phyloP scores from a whole-genome alignment of 64 coral and sea anemone genomes.

The Pachyseris speciosa region DNA sequence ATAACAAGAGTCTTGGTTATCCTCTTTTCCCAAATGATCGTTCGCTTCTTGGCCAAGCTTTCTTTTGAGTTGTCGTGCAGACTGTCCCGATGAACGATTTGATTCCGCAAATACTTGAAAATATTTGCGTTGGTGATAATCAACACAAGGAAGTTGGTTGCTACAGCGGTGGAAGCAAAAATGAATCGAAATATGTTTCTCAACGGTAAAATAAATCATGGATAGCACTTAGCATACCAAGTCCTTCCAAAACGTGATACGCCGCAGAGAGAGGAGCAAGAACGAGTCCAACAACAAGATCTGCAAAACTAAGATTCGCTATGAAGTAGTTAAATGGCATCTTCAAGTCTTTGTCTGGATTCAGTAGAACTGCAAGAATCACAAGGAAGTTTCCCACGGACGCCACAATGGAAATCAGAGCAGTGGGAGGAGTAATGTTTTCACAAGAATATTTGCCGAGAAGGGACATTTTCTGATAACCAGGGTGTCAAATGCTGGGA shows the following conservation, averaged over 20 bases:
- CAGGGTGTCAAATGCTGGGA: background rate
- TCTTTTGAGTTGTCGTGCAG: background rate
- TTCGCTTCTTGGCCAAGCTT: constrained; percentile 7
- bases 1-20: constrained; percentile 59
- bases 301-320: constrained; percentile 74
- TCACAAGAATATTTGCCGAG: background rate
- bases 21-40: constrained; percentile 38
- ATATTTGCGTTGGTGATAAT: constrained; percentile 66
- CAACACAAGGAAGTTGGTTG: constrained; percentile 36
- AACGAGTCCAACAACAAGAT: constrained; percentile 52
- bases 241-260: background rate
- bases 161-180: constrained; percentile 70
- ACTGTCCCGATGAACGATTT: constrained; percentile 43
- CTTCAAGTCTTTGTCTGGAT: constrained; percentile 71
- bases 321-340: constrained; percentile 78
- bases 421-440: background rate
- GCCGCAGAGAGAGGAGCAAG: background rate
- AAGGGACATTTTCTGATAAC: background rate
- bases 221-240: background rate
- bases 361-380: constrained; percentile 37
- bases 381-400: constrained; percentile 65
- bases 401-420: constrained; percentile 6
- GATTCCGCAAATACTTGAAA: constrained; percentile 26
- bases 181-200: constrained; percentile 59
- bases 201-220: constrained; percentile 62